Conservation (phyloP, 1,140 invertebrate genomes). For the Harlomillsia oculata region DNA sequence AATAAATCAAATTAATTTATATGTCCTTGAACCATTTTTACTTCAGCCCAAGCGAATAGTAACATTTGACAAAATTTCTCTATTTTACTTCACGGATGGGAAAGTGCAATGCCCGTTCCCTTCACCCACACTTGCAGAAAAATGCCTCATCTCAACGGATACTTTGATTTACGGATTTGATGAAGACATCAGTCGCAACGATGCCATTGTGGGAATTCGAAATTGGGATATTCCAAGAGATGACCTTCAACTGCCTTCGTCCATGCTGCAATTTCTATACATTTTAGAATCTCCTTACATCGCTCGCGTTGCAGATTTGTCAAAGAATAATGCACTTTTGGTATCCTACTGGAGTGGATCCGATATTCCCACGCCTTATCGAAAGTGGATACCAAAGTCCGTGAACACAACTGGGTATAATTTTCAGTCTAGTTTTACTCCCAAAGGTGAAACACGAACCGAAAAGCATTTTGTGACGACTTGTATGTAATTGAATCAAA, state of each 20-base stretch:
- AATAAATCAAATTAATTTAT: no score
- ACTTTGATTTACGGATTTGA: no score
- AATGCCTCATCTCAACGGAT: no score
- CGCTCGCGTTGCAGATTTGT: background rate
- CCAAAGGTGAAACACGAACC: background rate
- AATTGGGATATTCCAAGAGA: background rate
- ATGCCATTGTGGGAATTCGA: background rate
- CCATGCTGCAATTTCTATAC: background rate
- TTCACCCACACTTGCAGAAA: no score
- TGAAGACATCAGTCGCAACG: no score
- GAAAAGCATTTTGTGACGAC: background rate
- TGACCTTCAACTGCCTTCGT: background rate
- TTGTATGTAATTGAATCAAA: no score
- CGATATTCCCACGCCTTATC: slow-evolving; percentile 69
- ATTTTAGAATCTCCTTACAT: slow-evolving; percentile 1
- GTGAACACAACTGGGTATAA: slow-evolving; percentile 44
- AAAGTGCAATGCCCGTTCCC: no score
- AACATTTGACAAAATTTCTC: no score
- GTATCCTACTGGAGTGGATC: slow-evolving; percentile 53
- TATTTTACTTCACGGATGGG: no score
- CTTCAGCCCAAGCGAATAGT: no score
- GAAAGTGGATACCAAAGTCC: slow-evolving; percentile 53
- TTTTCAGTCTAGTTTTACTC: slow-evolving; percentile 28
- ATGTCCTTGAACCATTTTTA: no score
- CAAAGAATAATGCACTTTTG: slow-evolving; percentile 1